Evolutionary conservation across 23 tunicate genomes (phyloP).

Genomic region (Ciona savignyi): DNA sequence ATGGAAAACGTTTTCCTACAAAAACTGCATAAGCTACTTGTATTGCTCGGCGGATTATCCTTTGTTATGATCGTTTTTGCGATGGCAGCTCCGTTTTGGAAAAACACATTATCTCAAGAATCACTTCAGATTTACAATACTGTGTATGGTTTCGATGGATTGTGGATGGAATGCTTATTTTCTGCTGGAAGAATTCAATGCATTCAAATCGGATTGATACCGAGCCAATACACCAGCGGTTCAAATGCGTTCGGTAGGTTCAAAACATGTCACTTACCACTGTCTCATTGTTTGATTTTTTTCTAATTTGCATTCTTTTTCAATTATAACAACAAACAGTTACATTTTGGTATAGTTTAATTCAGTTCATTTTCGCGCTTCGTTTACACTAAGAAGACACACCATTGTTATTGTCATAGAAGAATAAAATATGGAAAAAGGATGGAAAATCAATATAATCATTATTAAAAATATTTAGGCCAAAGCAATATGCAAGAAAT

Average conservation of each 20-base stretch:
- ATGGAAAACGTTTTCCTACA: background rate
- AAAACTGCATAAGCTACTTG: background rate
- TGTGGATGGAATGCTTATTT: background rate
- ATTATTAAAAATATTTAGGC: no score
- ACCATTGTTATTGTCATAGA: no score
- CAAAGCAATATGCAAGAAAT: no score
- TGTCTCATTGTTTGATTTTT: no score
- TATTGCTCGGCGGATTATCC: background rate
- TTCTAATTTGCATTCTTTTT: no score
- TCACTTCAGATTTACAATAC: constrained; percentile 3
- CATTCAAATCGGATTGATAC: background rate
- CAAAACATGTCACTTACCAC: no score
- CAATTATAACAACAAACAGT: no score
- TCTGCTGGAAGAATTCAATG: constrained; percentile 1
- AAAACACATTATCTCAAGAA: constrained; percentile 36
- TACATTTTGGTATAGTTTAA: no score
- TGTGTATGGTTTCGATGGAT: background rate
- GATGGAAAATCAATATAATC: no score
- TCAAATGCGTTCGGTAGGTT: background rate
- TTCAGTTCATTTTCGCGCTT: no score
- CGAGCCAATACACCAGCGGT: background rate
- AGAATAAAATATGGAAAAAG: no score
- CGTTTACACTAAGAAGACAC: no score
- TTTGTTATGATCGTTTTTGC: constrained; percentile 19
- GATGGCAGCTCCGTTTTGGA: constrained; percentile 69